Evolutionary conservation across 2,888 invertebrate species (phyloP).

Genomic region (Ormia ochracea): DNA sequence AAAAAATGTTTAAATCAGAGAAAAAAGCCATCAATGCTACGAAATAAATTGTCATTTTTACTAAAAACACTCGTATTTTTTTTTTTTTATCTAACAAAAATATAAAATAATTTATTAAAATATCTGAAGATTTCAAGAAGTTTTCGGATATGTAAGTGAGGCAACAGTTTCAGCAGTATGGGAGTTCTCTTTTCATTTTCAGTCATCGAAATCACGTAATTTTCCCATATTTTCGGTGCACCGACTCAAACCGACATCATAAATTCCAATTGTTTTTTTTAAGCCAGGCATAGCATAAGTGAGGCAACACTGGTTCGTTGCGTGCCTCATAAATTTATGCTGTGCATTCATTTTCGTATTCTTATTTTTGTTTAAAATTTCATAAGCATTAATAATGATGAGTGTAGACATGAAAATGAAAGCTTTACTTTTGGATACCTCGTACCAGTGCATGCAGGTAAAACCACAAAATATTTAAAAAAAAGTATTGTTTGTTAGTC

Average conservation of each 20-base stretch:
- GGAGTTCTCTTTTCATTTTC: too few species aligned
- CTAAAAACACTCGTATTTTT: too few species aligned
- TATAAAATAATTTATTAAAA: too few species aligned
- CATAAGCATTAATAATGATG: conserved; percentile 11
- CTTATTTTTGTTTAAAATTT: neutral
- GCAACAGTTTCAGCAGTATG: too few species aligned
- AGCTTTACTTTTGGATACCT: conserved; percentile 38
- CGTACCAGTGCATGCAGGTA: conserved; percentile 3
- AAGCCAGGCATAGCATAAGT: neutral
- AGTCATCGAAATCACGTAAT: neutral
- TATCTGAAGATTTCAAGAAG: too few species aligned
- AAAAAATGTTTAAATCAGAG: too few species aligned
- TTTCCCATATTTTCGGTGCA: neutral
- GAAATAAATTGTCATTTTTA: too few species aligned
- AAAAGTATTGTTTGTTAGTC: conserved; percentile 12
- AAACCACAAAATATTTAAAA: conserved; percentile 46
- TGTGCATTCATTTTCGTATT: neutral
- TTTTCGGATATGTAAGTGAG: too few species aligned
- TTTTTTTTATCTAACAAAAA: too few species aligned
- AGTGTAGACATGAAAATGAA: conserved; percentile 52
- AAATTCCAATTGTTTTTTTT: neutral
- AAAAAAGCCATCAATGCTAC: too few species aligned
- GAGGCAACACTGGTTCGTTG: neutral
- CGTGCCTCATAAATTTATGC: neutral
- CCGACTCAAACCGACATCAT: neutral